Conservation (phyloP, 1,140 invertebrate genomes). For the Ctenoplectra terminalis region DNA sequence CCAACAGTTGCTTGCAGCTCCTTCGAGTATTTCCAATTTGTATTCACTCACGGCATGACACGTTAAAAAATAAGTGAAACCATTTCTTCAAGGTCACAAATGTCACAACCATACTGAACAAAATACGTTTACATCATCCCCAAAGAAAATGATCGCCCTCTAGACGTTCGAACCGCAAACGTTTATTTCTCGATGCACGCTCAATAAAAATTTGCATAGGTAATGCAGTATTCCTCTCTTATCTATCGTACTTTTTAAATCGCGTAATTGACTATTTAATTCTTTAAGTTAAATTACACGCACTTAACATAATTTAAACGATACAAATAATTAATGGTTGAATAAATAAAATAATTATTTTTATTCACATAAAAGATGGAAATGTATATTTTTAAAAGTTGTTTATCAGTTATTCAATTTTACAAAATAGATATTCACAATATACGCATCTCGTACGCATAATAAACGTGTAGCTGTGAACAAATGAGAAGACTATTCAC, state of each 20-base stretch:
- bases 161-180: too few species aligned
- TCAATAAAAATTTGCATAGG: too few species aligned
- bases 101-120: not conserved
- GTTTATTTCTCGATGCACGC: too few species aligned
- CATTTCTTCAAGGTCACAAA: not conserved
- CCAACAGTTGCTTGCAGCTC: not conserved
- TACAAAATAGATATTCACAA: constrained; percentile 21
- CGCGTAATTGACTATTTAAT: too few species aligned
- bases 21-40: too few species aligned
- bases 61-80: not conserved
- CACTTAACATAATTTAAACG: not conserved
- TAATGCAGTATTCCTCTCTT: too few species aligned
- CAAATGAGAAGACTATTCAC: not conserved
- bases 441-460: not conserved
- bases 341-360: not conserved
- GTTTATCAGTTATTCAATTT: constrained; percentile 1
- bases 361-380: constrained; percentile 22
- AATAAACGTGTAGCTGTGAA: too few species aligned
- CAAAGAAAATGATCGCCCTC: too few species aligned
- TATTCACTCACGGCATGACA: not conserved
- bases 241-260: too few species aligned
- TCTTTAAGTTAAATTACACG: not conserved
- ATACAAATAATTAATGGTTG: not conserved
- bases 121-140: too few species aligned
- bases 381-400: not conserved